Evolutionary conservation across 2,797 vertebrate genomes (phyloP).

Genomic region (Microctenopoma steveboyesi): DNA sequence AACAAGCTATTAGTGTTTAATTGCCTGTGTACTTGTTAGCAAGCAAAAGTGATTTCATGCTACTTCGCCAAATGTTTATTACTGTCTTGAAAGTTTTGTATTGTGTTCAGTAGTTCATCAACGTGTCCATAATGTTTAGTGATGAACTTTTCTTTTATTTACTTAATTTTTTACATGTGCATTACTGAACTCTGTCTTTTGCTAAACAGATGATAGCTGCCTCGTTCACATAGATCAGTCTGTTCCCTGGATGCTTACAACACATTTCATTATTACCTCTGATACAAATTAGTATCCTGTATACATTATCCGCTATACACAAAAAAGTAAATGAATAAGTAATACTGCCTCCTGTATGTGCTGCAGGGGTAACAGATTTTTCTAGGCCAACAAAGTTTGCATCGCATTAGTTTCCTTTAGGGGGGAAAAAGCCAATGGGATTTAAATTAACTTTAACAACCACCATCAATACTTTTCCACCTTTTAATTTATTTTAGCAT

Average conservation of each 20-base stretch:
- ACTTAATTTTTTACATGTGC: slow-evolving; percentile 31
- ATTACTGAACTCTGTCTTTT: slow-evolving; percentile 39
- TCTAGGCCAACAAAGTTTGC: too few species aligned
- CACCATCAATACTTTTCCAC: too few species aligned
- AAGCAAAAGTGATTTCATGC: slow-evolving; percentile 46
- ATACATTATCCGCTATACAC: background rate
- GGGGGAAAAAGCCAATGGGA: too few species aligned
- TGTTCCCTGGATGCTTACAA: slow-evolving; percentile 6
- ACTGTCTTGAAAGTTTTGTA: slow-evolving; percentile 38
- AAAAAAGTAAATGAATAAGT: background rate
- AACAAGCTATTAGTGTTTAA: slow-evolving; percentile 15
- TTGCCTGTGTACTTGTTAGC: slow-evolving; percentile 39
- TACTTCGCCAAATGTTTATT: slow-evolving; percentile 49
- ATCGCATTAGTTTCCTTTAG: too few species aligned
- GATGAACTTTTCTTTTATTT: background rate
- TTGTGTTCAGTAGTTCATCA: slow-evolving; percentile 49
- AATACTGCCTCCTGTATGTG: too few species aligned
- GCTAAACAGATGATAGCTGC: slow-evolving; percentile 17
- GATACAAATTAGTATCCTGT: background rate
- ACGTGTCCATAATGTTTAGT: slow-evolving; percentile 43
- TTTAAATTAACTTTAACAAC: too few species aligned
- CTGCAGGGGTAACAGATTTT: too few species aligned
- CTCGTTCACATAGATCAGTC: background rate
- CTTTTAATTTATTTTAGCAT: too few species aligned
- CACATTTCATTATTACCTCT: slow-evolving; percentile 3